Conservation (phyloP, 1,140 invertebrate species). For the Hormaphis cornu region DNA sequence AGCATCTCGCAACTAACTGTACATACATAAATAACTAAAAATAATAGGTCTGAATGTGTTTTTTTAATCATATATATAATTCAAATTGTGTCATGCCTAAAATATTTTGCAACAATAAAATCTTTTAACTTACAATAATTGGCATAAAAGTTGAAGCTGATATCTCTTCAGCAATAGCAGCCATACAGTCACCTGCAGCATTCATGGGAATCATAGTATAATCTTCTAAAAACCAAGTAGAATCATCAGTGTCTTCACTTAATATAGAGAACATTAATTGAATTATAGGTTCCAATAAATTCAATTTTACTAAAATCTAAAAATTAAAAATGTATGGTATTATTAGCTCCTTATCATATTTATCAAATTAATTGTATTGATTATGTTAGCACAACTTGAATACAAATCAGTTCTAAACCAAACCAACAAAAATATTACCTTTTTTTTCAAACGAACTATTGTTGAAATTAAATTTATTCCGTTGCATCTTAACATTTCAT, state of each 20-base stretch:
- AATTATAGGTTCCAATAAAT: constrained; percentile 16
- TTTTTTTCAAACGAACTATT: constrained; percentile 10
- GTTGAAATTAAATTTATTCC: constrained; percentile 20
- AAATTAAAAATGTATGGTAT: neutral
- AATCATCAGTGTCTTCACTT: constrained; percentile 23
- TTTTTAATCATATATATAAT: no score
- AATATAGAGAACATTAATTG: constrained; percentile 22
- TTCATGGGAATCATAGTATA: constrained; percentile 16
- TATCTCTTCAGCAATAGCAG: constrained; percentile 19
- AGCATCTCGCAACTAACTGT: no score
- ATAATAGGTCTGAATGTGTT: no score
- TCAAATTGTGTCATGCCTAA: no score
- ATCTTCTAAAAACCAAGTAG: constrained; percentile 23
- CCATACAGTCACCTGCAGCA: constrained; percentile 15
- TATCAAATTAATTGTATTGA: neutral
- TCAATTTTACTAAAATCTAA: constrained; percentile 20
- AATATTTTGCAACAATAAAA: no score
- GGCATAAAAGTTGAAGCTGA: constrained; percentile 19
- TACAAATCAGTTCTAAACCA: neutral
- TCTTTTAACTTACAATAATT: constrained; percentile 19
- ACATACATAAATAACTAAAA: no score
- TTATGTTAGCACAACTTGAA: no score
- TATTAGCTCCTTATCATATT: neutral
- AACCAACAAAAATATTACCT: neutral
- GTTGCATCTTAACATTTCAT: constrained; percentile 11